Evolutionary conservation across 2,113 vertebrate species (phyloP), one percentile per base, ranked within the genome.

Genomic region (Neodon shergylaensis): DNA sequence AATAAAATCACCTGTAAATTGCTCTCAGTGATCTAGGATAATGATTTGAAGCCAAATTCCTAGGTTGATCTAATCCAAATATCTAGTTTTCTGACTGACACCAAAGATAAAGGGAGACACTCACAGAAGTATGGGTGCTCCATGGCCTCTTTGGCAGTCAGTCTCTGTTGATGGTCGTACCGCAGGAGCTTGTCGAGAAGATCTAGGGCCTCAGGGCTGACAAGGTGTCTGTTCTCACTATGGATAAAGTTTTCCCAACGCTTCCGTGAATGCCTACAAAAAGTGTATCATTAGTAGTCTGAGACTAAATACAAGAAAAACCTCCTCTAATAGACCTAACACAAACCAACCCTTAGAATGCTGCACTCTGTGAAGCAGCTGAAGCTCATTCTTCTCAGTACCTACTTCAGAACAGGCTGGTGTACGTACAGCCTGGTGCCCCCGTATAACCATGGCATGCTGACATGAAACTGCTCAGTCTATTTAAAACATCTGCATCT

Each of bases 161-260:
- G 98, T 98, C 99, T 99, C 99, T 99, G 99, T 98, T 99, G 99
- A 99, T 99, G 99, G 99, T 99, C 99, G 0, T 99, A 99, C 96
- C 99, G 99, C 98, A 99, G 99, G 94, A 99, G 99, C 97, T 99
- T 99, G 98, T 99, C 99, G 98, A 99, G 98, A 96, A 99, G 98
- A 97, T 99, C 99, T 96, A 99, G 98, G 94, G 99, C 99, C 98
- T 99, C 99, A 0, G 99, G 99, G 89, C 99, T 99, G 97, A 99
- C 99, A 97, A 99, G 98, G 97, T 99, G 99, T 97, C 99, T 99
- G 98, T 99, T 99, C 98, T 99, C 99, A 3, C 99, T 99, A 98
- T 99, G 99, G 97, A 99, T 99, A 98, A 99, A 99, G 98, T 99
- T 99, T 98, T 99, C 99, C 99, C 99, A 99, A 79, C 99, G 99